Evolutionary conservation across 2,113 vertebrate genomes (phyloP), one percentile per base, ranked within the genome.

Genomic region (Otolemur garnettii): DNA sequence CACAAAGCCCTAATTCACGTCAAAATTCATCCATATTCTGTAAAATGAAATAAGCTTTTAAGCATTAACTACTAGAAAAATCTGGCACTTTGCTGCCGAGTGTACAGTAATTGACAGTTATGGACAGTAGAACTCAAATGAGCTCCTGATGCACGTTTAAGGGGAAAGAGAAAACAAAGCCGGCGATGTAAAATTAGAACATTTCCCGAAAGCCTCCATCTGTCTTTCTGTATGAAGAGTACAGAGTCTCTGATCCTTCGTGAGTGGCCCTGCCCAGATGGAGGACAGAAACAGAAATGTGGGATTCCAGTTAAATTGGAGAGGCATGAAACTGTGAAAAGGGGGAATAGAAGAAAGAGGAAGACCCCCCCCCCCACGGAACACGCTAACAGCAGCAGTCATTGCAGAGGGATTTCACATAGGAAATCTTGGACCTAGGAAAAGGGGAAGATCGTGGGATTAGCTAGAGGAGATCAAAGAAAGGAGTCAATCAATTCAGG

Each of bases 211-310:
- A 26, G n/a, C 7, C 84, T 68, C 71, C 75, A 38, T 80, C 33
- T 86, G 57, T 75, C 66, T 24, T 91, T 87, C 53, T 68, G 26
- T 45, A 53, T 14, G 75, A 35, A n/a, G 42, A 82, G 30, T 22
- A 38, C 7, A 22, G 59, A 75, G 59, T 30, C 68, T 7, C 30
- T n/a, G 35, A 83, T 64, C 83, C 35, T 93, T 57, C 79, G 69
- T 57, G 42, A 94, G n/a, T 26, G 12, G 19, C 38, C 42, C 53
- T 66, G 35, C 33, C 79, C 66, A 83, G 57, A 79, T 42, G 57
- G 2, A 94, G 59, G n/a, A 33, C 35, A 91, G 35, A 91, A 95
- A 71, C 62, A 88, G 71, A 95, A 94, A 82, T 38, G 15, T 24
- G 11, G 7, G 42, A 59, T 60, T 85, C 62, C 5, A 26, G 64